Base-by-base conservation (phyloP, 2,888 invertebrate genomes). In the Lampropteryx suffumata region DNA sequence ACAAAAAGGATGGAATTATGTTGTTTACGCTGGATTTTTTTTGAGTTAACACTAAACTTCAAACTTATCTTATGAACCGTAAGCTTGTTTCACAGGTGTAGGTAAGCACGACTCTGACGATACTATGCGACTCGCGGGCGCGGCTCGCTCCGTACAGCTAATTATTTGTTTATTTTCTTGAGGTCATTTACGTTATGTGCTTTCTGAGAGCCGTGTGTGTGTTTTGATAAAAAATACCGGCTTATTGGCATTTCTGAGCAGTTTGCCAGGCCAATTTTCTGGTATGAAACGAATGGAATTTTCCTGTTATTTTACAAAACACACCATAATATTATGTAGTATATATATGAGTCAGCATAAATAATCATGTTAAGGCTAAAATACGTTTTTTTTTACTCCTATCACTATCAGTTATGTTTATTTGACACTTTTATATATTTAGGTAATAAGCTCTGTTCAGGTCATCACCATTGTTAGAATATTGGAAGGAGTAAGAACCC, bases 101-200 rank as follows among this genome's bases (percentile, higher is more conserved):
- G 27, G 43, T 35, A 32, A 12, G 10, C 43, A 37, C 51, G 51
- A n/a, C 37, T 51, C 42, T 17, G 37, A 40, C 35, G 44, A 39
- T 45, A 50, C 52, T 56, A 56, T 33, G 10, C 27, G 26, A 24
- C 10, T 7, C 30, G 21, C 13, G 34, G 34, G 4, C 30, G 21
- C 13, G 34, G 34, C 41, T 28, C 39, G 44, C 46, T 45, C 30
- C 34, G 32, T 36, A 21, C 41, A 13, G 40, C 45, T 56, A 44
- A 57, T 55, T 55, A 55, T 59, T 61, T 61, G 55, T 61, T 59
- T 59, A 51, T 42, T 34, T 49, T 53, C 29, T 59, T 53, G 51
- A 61, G 61, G 61, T 57, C 61, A 57, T 41, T 46, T 41, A 36
- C 32, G 46, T 5, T 36, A 30, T 44, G 48, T 35, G 32, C 44